These are phyloP conservation scores for Rousettus leschenaultii DNA, from an alignment of 2,113 vertebrate species.

Conservation along the genomic window DNA sequence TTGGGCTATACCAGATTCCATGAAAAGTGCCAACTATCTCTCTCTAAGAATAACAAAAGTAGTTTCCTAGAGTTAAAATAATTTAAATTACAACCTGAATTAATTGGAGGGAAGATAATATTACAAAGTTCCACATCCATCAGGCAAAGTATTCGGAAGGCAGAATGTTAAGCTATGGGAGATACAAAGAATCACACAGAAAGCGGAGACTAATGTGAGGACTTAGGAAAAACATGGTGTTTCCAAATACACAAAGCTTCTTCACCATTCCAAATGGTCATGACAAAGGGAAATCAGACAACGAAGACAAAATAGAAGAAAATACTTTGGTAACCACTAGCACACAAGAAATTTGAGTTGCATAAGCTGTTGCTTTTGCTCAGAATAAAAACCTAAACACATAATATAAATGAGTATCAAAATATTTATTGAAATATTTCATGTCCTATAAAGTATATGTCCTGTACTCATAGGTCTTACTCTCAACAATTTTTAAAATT, in stretches of 20 bases:
- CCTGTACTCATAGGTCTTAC: neutral
- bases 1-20: neutral
- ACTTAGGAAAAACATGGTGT: neutral
- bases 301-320: neutral
- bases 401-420: slow-evolving; percentile 21
- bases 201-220: neutral
- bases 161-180: neutral
- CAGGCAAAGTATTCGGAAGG: neutral
- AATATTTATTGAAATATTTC: neutral
- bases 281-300: neutral
- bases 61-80: neutral
- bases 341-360: neutral
- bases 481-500: neutral
- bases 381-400: neutral
- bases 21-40: neutral
- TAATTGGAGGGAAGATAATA: neutral
- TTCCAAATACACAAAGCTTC: slow-evolving; percentile 3
- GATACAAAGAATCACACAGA: slow-evolving; percentile 12
- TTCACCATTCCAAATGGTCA: neutral
- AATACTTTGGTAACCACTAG: neutral
- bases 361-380: neutral
- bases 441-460: neutral
- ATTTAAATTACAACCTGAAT: neutral
- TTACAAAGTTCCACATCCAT: neutral
- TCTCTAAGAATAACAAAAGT: neutral